Base-by-base conservation (phyloP, 2,888 invertebrate species). In the Drosophila suboccidentalis region DNA sequence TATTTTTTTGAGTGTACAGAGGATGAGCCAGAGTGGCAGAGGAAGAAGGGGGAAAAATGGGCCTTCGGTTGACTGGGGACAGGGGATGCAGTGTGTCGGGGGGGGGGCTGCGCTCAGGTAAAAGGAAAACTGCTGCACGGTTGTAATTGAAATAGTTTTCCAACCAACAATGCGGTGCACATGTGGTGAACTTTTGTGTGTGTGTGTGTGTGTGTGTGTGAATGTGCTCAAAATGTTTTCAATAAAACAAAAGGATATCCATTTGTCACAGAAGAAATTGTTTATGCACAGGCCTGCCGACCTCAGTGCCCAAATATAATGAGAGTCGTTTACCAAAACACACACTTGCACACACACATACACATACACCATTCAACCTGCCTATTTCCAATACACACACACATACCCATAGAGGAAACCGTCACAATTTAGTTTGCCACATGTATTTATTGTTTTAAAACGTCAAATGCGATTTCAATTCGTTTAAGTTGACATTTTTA, bases 101-200 rank as follows among this genome's bases (percentile, higher is more conserved):
- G 62, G n/a, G n/a, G n/a, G n/a, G 36, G 39, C 13, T 34, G 29
- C 58, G 53, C 51, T 19, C 44, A 75, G 69, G 64, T 79, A 54
- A 64, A 57, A 54, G 51, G 41, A 19, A 71, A 54, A 54, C 53
- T 68, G 71, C 55, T 69, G 47, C 64, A 75, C 63, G 76, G 47
- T 72, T 82, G 76, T 89, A 89, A 86, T 89, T 86, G 86, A 86
- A 86, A 86, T 86, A 87, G 89, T 86, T 86, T 78, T 49, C 65
- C 73, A 82, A 74, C 75, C 62, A 62, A 64, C 72, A 60, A 71
- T 67, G 53, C 32, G 79, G 68, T 64, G 34, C 62, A 62, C 26
- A 44, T 43, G 26, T 50, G 38, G 47, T 34, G 39, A 44, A 36
- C 13, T 4, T 36, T 17, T 51, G 11, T 50, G 34, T 60, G 43